Evolutionary conservation across 2,888 invertebrate genomes (phyloP), one percentile per base, ranked within the genome.

Genomic region (Augiades crinisus): DNA sequence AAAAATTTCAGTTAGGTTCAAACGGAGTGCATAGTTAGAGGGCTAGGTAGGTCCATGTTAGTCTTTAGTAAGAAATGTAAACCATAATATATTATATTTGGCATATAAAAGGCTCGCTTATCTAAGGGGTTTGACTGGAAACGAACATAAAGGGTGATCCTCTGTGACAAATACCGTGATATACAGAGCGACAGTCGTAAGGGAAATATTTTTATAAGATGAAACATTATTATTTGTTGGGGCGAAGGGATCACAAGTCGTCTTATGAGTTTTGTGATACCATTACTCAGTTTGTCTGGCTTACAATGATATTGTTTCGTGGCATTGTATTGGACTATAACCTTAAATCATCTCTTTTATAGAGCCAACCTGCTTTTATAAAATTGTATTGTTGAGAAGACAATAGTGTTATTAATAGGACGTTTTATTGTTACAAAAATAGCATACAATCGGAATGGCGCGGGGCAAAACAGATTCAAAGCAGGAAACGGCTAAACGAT

Each of bases 131-230:
- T 89, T 89, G 89, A 85, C 88, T 88, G 87, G 86, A 85, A 88
- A 85, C 85, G 87, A 89, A 87, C 89, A 88, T 88, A 89, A 89
- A 89, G 89, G 89, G 89, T 89, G 89, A 89, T 89, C 89, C 87
- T 87, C 85, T 87, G 88, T 89, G 89, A 89, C 89, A 89, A 89
- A 89, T 89, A 88, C 82, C 76, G 86, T 88, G 89, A 88, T 88
- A 88, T 88, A 87, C 87, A 80, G 87, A 80, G 81, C 78, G 88
- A 85, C 86, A 85, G 85, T 83, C 84, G 89, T 86, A 85, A 84
- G 81, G 81, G 78, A 88, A 89, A 89, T 89, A 89, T 89, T 89
- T 89, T 89, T 86, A 87, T 89, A 88, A 89, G 86, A 89, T 88
- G 89, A 89, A 89, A 88, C 88, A 87, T 89, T 88, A 88, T 89